Conservation (phyloP, 2,113 vertebrate genomes). For the Illadopsis cleaveri region DNA sequence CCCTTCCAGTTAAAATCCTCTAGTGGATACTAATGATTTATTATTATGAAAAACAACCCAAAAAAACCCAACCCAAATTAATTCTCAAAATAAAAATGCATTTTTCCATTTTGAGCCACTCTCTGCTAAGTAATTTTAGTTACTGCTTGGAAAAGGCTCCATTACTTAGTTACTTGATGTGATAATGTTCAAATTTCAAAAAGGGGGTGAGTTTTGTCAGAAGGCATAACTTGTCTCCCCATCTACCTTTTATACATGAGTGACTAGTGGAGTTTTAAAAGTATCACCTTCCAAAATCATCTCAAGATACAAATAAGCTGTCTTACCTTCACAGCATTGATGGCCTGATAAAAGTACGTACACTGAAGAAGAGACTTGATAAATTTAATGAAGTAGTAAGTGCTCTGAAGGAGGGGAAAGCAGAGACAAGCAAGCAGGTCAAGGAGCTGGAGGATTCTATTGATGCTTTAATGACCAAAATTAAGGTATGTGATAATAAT, state of each 20-base stretch:
- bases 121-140: neutral
- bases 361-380: conserved; percentile 85
- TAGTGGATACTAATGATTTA: neutral
- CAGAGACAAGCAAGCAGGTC: conserved; percentile 87
- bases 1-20: neutral
- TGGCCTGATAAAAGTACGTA: conserved; percentile 88
- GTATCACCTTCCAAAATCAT: neutral
- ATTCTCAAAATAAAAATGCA: neutral
- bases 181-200: neutral
- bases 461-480: conserved; percentile 81
- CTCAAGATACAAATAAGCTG: neutral
- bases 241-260: neutral
- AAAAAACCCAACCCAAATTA: neutral
- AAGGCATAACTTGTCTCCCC: neutral
- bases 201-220: neutral
- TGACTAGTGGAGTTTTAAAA: neutral
- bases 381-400: conserved; percentile 91
- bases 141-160: neutral
- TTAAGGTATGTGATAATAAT: conserved; percentile 83
- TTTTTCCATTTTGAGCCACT: neutral
- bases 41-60: too few species aligned
- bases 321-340: conserved; percentile 82
- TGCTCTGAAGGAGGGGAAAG: conserved; percentile 90
- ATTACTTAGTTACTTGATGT: neutral
- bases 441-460: conserved; percentile 87